Conservation (phyloP, 2,888 invertebrate genomes). For the Taphrorychus bicolor region DNA sequence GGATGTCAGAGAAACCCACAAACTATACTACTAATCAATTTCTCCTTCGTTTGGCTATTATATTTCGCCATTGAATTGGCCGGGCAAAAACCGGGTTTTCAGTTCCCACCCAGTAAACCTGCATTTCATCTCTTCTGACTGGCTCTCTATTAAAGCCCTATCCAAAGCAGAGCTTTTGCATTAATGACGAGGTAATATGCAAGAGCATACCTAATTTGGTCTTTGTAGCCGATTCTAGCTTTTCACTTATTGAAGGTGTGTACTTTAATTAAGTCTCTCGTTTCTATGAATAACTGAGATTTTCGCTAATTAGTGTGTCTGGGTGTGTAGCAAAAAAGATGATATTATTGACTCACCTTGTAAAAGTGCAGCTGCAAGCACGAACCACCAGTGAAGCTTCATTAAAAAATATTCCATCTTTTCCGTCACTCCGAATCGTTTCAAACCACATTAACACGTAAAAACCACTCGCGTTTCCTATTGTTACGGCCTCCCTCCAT, state of each 20-base stretch:
- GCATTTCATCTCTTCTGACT: background rate
- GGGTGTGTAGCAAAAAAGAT: background rate
- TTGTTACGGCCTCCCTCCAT: constrained; percentile 33
- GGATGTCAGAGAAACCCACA: too few species aligned
- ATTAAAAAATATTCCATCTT: constrained; percentile 46
- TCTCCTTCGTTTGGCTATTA: too few species aligned
- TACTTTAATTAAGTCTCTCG: constrained; percentile 41
- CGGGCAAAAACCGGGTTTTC: background rate
- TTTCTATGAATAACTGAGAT: constrained; percentile 34
- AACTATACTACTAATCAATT: too few species aligned
- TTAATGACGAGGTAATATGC: constrained; percentile 11
- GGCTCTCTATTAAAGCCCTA: background rate
- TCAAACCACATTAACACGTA: constrained; percentile 38
- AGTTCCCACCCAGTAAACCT: background rate
- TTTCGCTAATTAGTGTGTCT: constrained; percentile 27
- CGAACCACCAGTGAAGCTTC: constrained; percentile 44
- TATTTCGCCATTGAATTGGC: too few species aligned
- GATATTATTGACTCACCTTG: constrained; percentile 41
- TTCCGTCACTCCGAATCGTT: constrained; percentile 29
- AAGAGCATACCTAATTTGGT: constrained; percentile 24
- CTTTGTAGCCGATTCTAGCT: constrained; percentile 25
- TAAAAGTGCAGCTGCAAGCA: constrained; percentile 41
- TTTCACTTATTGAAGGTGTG: constrained; percentile 34
- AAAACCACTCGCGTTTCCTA: constrained; percentile 34
- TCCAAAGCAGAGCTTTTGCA: background rate